Base-by-base conservation (phyloP, 2,888 invertebrate species). In the Polia nebulosa region DNA sequence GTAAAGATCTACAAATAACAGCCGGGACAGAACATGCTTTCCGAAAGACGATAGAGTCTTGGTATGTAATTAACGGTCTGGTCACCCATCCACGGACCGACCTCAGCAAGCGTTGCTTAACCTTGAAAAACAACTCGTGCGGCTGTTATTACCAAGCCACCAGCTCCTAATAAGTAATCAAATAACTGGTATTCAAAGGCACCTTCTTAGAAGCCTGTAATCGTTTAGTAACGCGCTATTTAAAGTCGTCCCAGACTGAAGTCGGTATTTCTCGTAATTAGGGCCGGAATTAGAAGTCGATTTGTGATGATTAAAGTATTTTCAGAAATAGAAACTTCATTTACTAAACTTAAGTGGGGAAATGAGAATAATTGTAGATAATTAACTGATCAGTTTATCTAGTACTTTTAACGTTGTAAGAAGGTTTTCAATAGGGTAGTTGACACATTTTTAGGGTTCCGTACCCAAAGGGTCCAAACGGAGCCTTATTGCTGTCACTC, bases 241-340 rank as follows among this genome's bases (percentile, higher is more conserved):
- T 64, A 36, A 52, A 66, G 29, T 29, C 36, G 7, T 1, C 13
- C n/a, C 8, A 25, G 8, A 45, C 29, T 53, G 22, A 34, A 34
- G 13, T n/a, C 27, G 5, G 27, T n/a, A 1, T 17, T 34, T 27
- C 8, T n/a, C 15, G 17, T 17, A 66, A 64, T 64, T 63, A n/a
- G 27, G 5, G 29, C 20, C 8, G 9, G 20, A 53, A 64, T 44
- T 64, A 45, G 27, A 36, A 47, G 22, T 22, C 17, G 20, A 3
- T 4, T 27, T 27, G 8, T 7, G 13, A 47, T 36, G 15, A 34
- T 32, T 39, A 61, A 39, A 57, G 17, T 20, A 20, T 5, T 36
- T 56, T 20, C 34, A 15, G 34, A 60, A 53, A 55, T 55, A 55
- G 34, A 25, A 25, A 29, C 36, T 39, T 17, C 27, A 22, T 36